phyloP scores from a whole-genome alignment of 1,140 invertebrate species.

The Brachionus koreanus region DNA sequence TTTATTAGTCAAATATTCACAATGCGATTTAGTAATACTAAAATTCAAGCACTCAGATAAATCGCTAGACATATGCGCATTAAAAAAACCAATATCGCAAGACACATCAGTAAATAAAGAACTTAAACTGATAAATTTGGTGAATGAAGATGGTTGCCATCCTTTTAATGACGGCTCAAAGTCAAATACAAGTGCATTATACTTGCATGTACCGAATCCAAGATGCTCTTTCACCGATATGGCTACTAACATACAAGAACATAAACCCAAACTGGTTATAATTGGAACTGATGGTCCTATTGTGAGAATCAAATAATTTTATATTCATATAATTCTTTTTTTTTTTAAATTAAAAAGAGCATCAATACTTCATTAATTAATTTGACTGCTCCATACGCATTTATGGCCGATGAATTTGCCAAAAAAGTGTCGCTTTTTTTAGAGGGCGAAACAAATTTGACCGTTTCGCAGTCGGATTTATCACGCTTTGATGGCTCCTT shows the following conservation, averaged over 20 bases:
- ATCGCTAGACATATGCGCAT: not conserved
- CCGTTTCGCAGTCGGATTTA: not conserved
- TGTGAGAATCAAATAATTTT: not conserved
- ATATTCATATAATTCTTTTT: not conserved
- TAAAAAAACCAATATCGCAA: conserved; percentile 9
- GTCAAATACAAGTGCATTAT: conserved; percentile 1
- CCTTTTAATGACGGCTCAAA: not conserved
- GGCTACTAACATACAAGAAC: conserved; percentile 5
- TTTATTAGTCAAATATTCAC: not conserved
- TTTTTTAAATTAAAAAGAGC: not conserved
- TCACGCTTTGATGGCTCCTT: conserved; percentile 21
- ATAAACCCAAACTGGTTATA: not conserved
- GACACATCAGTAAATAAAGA: not conserved
- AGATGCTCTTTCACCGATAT: not conserved
- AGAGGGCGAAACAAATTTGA: not conserved
- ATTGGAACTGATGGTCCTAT: conserved; percentile 40
- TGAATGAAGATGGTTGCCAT: not conserved
- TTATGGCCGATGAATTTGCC: conserved; percentile 41
- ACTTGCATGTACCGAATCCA: not conserved
- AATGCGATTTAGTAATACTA: conserved; percentile 17
- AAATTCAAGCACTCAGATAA: not conserved
- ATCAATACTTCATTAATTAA: conserved; percentile 19
- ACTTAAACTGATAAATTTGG: conserved; percentile 6
- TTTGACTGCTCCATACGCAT: conserved; percentile 2
- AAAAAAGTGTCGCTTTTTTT: conserved; percentile 1